Percentiles rank a stretch among this genome's conserved stretches.
Conservation (phyloP, 2,113 vertebrate species). For the Datnioides undecimradiatus region DNA sequence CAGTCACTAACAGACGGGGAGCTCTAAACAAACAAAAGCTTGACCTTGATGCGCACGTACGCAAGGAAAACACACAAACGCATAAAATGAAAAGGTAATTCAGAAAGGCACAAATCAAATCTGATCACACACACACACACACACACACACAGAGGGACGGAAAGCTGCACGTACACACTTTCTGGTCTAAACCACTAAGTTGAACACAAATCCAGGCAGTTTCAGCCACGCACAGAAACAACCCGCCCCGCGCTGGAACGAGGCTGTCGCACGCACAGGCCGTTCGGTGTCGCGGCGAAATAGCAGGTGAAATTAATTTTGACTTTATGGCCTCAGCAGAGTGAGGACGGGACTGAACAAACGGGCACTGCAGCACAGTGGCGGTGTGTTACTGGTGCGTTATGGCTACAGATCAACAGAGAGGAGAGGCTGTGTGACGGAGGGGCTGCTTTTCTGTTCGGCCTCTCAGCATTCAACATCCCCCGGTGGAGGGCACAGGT, state of each 20-base stretch:
- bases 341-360: background rate
- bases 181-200: background rate
- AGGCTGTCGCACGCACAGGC: background rate
- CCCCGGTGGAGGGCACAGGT: background rate
- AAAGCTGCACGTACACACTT: background rate
- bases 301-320: constrained; percentile 17
- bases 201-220: background rate
- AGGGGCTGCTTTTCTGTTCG: background rate
- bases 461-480: constrained; percentile 14
- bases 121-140: background rate
- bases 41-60: constrained; percentile 26
- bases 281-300: background rate
- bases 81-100: background rate
- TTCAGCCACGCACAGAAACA: background rate
- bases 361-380: background rate
- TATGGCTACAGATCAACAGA: background rate
- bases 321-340: background rate
- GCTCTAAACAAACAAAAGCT: constrained; percentile 34
- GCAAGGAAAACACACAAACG: background rate
- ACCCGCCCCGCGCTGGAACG: background rate
- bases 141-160: background rate
- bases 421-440: background rate
- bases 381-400: background rate
- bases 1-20: constrained; percentile 41
- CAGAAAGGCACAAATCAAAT: constrained; percentile 20